Base-by-base conservation (phyloP, 2,888 invertebrate species). In the Lottia gigantea region DNA sequence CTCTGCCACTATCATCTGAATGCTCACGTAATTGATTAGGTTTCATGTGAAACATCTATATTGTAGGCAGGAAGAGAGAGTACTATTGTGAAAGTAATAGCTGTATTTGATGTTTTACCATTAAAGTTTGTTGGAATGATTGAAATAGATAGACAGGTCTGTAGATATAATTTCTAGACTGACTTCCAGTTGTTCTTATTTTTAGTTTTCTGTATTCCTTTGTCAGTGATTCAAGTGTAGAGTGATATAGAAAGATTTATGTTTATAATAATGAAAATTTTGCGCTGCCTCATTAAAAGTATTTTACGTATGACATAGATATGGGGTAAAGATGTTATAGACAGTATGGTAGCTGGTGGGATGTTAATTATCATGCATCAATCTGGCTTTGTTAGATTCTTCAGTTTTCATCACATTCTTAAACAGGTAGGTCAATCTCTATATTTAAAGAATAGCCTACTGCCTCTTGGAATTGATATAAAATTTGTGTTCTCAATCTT, bases 111-210 rank as follows among this genome's bases (percentile, higher is more conserved):
- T 26, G 75, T 81, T 16, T 78, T 76, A 65, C 84, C 84, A 1
- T 72, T 84, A 7, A 67, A 77, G 67, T 83, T 80, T 79, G 75
- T 78, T 6, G 81, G 80, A 25, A 80, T 83, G 80, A 70, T 84
- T 61, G 80, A 83, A 75, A 76, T 84, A 0, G 75, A 77, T 14
- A 80, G 78, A 71, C 62, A 75, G 72, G 82, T 83, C 74, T 66
- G 76, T 31, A 31, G 6, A 31, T 2, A 3, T 31, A 31, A 31
- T 31, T 31, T 31, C 2, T 31, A 31, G 31, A 31, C 31, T 31
- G 2, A 6, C 31, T 31, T 31, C 31, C 31, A 31, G 31, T 31
- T 31, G 31, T 31, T 31, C 6, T 6, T 31, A 31, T 31, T 6
- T 31, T 31, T 3, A 31, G 31, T 31, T 31, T 31, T n/a, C n/a